Percentiles rank a stretch among this genome's conserved stretches.
phyloP scores from a whole-genome alignment of 1,140 invertebrate species.

The Subanguina moxae region DNA sequence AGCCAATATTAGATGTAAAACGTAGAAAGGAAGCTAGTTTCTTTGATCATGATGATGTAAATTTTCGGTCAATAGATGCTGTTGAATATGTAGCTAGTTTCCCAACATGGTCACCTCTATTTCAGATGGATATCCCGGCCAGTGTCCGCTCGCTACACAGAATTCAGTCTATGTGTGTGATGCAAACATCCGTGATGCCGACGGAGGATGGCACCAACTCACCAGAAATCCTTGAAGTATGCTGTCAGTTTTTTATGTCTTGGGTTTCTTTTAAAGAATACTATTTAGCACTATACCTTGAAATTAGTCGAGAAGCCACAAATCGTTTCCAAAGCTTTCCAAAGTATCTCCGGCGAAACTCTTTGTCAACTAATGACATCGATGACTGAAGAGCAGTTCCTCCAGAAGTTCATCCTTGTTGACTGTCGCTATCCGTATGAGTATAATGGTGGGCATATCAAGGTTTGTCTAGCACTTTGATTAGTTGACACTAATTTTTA shows the following conservation, averaged over 20 bases:
- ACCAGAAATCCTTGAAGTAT: not conserved
- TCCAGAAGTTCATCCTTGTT: constrained; percentile 58
- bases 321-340: constrained; percentile 31
- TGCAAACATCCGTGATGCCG: not conserved
- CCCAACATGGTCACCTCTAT: not conserved
- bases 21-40: too few species aligned
- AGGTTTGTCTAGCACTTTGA: not conserved
- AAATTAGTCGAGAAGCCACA: constrained; percentile 8
- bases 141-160: not conserved
- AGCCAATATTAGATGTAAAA: too few species aligned
- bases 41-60: too few species aligned
- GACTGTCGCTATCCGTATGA: constrained; percentile 87
- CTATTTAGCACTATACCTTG: constrained; percentile 37
- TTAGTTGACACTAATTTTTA: not conserved
- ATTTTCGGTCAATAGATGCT: too few species aligned
- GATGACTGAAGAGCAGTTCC: constrained; percentile 34
- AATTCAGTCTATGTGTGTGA: not conserved
- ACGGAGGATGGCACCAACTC: not conserved
- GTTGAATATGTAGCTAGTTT: too few species aligned
- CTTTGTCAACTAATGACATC: constrained; percentile 30
- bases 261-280: not conserved
- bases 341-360: constrained; percentile 40
- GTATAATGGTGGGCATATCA: constrained; percentile 86
- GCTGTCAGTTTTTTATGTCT: not conserved
- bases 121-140: not conserved